Evolutionary conservation across 1,140 invertebrate genomes (phyloP), one percentile per base, ranked within the genome.

Genomic region (Diorhabda carinulata): DNA sequence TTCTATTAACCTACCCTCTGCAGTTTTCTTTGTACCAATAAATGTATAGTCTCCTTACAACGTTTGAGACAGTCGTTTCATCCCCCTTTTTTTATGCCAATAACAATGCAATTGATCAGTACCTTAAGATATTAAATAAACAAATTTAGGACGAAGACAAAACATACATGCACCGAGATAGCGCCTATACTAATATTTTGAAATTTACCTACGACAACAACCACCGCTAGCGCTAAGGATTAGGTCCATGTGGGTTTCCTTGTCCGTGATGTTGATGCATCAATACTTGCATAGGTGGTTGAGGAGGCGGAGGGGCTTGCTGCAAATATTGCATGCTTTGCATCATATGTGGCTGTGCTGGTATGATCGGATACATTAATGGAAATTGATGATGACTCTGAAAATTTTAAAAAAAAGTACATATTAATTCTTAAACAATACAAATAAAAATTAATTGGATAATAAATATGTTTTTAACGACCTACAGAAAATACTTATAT

Each of bases 321-420:
- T 82, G 81, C 52, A 82, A 82, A 57, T 86, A 80, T 69, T 83
- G 83, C 82, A 84, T 82, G 42, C 83, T 81, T 70, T 82, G 84
- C 70, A 83, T 82, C 76, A 86, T 80, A 45, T 83, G 79, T 74
- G 86, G 82, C 73, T 86, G 86, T 67, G 84, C 84, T 47, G 86
- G 83, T 66, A 86, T 78, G 5, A 87, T 80, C 47, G 85, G 84
- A 73, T 87, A 89, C 84, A 89, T 85, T 59, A 89, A 80, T 59
- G 85, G 86, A 75, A 84, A 87, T 64, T 83, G 83, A 43, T 82
- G 83, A 69, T 84, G 83, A 45, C 82, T 79, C 68, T 67, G 57
- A n/a, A 42, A 60, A 25, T 25, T 25, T 25, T 1, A 25, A 25
- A 25, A 25, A 25, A 25, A 25, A 25, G 25, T 25, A 25, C 25